Evolutionary conservation across 1,140 invertebrate genomes (phyloP), one percentile per base, ranked within the genome.

Genomic region (Aphidius gifuensis): DNA sequence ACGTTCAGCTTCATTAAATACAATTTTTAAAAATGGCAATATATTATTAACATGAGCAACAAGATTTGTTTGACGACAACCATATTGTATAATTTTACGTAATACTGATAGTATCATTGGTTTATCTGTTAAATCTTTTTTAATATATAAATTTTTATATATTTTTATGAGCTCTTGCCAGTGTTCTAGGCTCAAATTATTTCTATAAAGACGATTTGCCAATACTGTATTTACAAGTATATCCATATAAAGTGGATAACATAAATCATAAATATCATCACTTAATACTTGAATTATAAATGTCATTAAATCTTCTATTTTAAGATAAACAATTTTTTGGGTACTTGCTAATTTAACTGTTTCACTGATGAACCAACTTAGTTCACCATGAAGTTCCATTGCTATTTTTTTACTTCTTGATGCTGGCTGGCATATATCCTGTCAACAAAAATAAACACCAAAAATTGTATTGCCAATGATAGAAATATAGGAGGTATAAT

Each of bases 101-200:
- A 74, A 55, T 5, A 50, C 66, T 23, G 67, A 54, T 43, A 76
- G 62, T 50, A 23, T 71, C 3, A 51, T 3, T 32, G 23, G 23
- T 32, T 32, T 32, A 3, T 32, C 23, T 3, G 67, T 61, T 0
- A 57, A 40, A 58, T 64, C 16, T 1, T 61, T 9, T n/a, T 23
- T 3, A 32, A 66, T 63, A 50, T 76, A 77, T 4, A 71, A 39
- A 7, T 56, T 55, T 8, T 62, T 16, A 40, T 68, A 71, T 5
- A 66, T 57, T 5, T 44, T 62, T 6, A 76, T 58, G 32, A 79
- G 61, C 51, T 75, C 70, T 56, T 55, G n/a, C 77, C 75, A 79
- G 0, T 72, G 58, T 16, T 69, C 66, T 6, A 38, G 16, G 5
- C 48, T 21, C 21, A 78, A 68, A 23, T 66, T 54, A 2, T 66